A percentile compares a stretch with the other conserved stretches of the same genome.
Conservation (phyloP, 2,888 invertebrate species). For the Metalampra italica region DNA sequence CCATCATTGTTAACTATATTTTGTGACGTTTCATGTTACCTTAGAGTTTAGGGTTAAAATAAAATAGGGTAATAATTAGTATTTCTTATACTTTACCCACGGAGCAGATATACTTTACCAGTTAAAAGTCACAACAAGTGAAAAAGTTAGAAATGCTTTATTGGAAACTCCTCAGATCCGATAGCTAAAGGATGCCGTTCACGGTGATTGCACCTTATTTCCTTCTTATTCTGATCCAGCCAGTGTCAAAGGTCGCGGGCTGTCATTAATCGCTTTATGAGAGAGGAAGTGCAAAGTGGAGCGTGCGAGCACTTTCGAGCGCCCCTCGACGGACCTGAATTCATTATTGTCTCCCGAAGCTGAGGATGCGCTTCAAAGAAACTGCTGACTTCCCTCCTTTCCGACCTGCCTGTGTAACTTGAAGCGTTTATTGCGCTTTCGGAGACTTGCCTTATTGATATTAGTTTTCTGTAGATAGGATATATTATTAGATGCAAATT, state of each 20-base stretch:
- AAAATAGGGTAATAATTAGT: too few relatives aligned
- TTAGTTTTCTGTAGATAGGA: slow-evolving; percentile 26
- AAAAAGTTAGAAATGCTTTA: slow-evolving; percentile 24
- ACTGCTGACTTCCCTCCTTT: slow-evolving; percentile 61
- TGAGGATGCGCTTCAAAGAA: slow-evolving; percentile 69
- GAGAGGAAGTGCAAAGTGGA: slow-evolving; percentile 66
- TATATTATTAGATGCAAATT: slow-evolving; percentile 3
- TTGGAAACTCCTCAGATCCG: slow-evolving; percentile 13
- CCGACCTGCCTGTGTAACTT: slow-evolving; percentile 44
- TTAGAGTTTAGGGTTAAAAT: too few relatives aligned
- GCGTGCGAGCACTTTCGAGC: slow-evolving; percentile 48
- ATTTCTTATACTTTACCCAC: too few relatives aligned
- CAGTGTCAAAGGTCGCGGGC: slow-evolving; percentile 53
- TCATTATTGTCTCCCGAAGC: slow-evolving; percentile 66
- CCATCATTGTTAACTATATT: too few relatives aligned
- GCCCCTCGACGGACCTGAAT: slow-evolving; percentile 53
- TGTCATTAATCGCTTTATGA: slow-evolving; percentile 71
- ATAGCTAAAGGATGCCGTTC: slow-evolving; percentile 26
- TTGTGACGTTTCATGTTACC: too few relatives aligned
- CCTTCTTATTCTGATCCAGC: slow-evolving; percentile 52
- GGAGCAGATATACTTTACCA: too few relatives aligned
- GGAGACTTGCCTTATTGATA: slow-evolving; percentile 47
- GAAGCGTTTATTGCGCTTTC: slow-evolving; percentile 62
- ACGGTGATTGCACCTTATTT: slow-evolving; percentile 55
- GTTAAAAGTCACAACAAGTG: slow-evolving; percentile 4